Percentiles rank a stretch among this genome's conserved stretches.
Conservation (phyloP, 2,888 invertebrate species). For the Zele albiditarsus region DNA sequence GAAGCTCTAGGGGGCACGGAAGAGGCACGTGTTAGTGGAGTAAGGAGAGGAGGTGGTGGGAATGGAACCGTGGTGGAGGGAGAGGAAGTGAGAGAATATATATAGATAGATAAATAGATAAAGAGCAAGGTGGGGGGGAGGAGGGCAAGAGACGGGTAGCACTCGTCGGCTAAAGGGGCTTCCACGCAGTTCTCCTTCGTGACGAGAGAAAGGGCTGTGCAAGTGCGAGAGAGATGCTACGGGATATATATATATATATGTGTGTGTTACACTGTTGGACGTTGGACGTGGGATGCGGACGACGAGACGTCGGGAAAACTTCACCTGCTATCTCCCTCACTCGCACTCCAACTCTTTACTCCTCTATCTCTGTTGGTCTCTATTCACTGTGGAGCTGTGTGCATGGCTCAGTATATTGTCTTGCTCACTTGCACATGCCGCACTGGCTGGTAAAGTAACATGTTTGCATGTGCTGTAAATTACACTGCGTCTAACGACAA, state of each 20-base stretch:
- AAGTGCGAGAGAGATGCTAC: not conserved
- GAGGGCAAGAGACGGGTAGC: constrained; percentile 49
- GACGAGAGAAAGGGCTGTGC: not conserved
- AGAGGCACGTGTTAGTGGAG: constrained; percentile 34
- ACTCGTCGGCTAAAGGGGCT: constrained; percentile 67
- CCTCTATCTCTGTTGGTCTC: constrained; percentile 1
- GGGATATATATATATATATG: constrained; percentile 28
- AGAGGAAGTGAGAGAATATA: constrained; percentile 68
- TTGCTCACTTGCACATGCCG: constrained; percentile 26
- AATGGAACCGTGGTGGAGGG: constrained; percentile 66
- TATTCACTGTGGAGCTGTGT: not conserved
- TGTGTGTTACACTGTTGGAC: constrained; percentile 42
- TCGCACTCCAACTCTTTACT: constrained; percentile 23
- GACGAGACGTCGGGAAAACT: constrained; percentile 41
- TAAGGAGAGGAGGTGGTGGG: constrained; percentile 38
- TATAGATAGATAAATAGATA: constrained; percentile 8
- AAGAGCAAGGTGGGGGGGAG: constrained; percentile 17
- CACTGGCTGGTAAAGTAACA: constrained; percentile 35
- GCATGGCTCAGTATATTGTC: constrained; percentile 5
- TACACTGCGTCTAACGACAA: constrained; percentile 33
- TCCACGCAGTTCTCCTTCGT: constrained; percentile 50
- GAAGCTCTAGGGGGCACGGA: constrained; percentile 72
- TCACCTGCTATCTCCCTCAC: constrained; percentile 42
- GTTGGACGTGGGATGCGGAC: constrained; percentile 46
- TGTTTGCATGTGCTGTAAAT: constrained; percentile 45